Evolutionary conservation across 2,888 invertebrate species (phyloP).

Genomic region (Euproctis similis): DNA sequence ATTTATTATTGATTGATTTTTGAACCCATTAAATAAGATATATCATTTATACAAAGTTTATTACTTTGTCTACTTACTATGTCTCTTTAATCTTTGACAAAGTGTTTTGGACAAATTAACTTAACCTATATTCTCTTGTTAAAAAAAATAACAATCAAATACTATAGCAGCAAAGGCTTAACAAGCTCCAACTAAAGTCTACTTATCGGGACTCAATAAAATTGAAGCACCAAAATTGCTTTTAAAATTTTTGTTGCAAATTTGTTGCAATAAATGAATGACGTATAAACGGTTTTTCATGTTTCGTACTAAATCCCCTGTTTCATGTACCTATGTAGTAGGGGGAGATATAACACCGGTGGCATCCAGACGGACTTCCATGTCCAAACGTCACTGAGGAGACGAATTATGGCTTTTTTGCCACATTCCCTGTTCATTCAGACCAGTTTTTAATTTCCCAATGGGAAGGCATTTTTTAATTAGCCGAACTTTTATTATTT

Average conservation of each 20-base stretch:
- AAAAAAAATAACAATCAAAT: too few species aligned
- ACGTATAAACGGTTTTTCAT: conserved; percentile 64
- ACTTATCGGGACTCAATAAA: too few species aligned
- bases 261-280: conserved; percentile 53
- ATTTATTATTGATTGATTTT: too few species aligned
- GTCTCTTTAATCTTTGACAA: conserved; percentile 8
- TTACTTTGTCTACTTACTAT: conserved; percentile 3
- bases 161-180: conserved; percentile 28
- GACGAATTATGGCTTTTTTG: conserved; percentile 67
- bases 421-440: conserved; percentile 63
- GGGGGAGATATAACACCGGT: conserved; percentile 12
- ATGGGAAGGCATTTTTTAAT: conserved; percentile 62
- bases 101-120: too few species aligned
- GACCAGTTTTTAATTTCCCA: conserved; percentile 65
- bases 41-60: too few species aligned
- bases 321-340: conserved; percentile 32
- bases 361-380: conserved; percentile 39
- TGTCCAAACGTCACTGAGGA: conserved; percentile 48
- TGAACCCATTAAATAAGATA: too few species aligned
- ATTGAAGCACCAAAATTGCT: conserved; percentile 49
- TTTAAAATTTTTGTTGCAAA: conserved; percentile 43
- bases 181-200: conserved; percentile 44
- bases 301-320: conserved; percentile 55
- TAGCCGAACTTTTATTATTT: conserved; percentile 65
- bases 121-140: too few species aligned